phyloP scores from a whole-genome alignment of 2,888 invertebrate genomes.

The Habrosyne pyritoides region DNA sequence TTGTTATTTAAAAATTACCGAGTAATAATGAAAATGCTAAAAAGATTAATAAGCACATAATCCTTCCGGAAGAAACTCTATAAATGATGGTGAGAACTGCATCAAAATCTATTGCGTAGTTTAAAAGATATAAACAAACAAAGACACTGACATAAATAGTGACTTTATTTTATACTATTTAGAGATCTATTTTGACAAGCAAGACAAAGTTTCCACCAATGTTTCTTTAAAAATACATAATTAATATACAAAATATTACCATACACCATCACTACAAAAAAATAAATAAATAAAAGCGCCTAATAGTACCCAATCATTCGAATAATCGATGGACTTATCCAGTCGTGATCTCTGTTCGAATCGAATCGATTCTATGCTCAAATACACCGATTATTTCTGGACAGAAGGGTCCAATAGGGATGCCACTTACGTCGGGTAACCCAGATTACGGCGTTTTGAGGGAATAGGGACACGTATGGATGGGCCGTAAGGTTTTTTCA shows the following conservation, averaged over 20 bases:
- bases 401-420: neutral
- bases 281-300: neutral
- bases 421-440: neutral
- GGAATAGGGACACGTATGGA: neutral
- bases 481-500: neutral
- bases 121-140: no score
- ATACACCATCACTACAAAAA: neutral
- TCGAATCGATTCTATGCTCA: conserved; percentile 2
- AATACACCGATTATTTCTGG: neutral
- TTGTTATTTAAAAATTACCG: no score
- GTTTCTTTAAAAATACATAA: no score
- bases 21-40: no score
- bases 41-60: no score
- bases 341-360: neutral
- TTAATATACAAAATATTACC: neutral
- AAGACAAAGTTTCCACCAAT: no score
- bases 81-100: no score
- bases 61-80: no score
- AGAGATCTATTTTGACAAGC: no score
- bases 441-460: neutral
- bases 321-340: neutral
- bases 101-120: no score
- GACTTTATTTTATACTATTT: no score
- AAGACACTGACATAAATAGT: no score
- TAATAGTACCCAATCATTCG: neutral